These are phyloP conservation scores for Tragopan temminckii DNA, from an alignment of 2,797 vertebrate genomes.

Conservation along the genomic window DNA sequence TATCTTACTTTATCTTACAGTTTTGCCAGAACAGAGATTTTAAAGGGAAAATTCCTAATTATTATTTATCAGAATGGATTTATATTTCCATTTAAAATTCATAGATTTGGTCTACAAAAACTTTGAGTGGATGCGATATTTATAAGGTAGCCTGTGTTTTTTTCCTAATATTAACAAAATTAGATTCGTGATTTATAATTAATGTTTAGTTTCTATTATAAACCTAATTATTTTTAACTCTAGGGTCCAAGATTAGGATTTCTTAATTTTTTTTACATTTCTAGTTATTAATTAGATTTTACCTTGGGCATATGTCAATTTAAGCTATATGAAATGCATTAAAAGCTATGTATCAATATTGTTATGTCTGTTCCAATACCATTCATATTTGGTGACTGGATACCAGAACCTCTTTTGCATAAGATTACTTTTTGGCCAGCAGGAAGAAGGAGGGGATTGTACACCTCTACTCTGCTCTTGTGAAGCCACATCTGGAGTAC, in stretches of 20 bases:
- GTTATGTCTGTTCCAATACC: not conserved
- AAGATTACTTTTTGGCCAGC: not conserved
- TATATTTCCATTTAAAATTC: not conserved
- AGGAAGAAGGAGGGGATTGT: no score
- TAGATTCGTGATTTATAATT: not conserved
- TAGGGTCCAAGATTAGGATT: fast-evolving
- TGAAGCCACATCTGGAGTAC: no score
- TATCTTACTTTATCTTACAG: not conserved
- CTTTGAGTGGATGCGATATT: not conserved
- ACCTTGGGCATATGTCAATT: not conserved
- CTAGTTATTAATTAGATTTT: not conserved
- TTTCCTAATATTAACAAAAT: not conserved
- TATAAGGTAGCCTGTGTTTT: not conserved
- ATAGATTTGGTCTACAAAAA: not conserved
- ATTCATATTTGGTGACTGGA: not conserved
- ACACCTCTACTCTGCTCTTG: no score
- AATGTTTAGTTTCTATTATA: not conserved
- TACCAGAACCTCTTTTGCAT: not conserved
- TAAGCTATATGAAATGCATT: not conserved
- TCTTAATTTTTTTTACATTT: not conserved
- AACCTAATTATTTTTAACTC: fast-evolving
- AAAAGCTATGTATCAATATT: not conserved
- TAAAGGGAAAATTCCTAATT: not conserved
- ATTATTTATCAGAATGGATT: not conserved
- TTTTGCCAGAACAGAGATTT: not conserved